Evolutionary conservation across 2,797 vertebrate species (phyloP).

Genomic region (Prionace glauca): DNA sequence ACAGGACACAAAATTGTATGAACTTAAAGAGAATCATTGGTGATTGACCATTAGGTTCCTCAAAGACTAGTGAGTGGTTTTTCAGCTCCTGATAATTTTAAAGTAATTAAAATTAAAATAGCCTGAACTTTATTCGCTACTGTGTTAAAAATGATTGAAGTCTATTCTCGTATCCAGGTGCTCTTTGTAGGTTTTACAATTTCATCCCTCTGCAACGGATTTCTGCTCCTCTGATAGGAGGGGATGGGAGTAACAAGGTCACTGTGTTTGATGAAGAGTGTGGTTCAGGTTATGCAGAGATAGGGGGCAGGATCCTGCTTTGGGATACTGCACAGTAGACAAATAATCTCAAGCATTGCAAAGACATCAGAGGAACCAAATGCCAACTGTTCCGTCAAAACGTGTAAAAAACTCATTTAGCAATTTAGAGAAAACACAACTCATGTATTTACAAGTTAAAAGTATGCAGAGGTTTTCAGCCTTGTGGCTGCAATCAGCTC

Average conservation of each 20-base stretch:
- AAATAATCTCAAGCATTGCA: neutral
- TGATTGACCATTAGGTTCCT: neutral
- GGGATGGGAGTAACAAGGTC: neutral
- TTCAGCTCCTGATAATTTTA: neutral
- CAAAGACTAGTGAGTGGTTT: neutral
- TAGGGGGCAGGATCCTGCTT: neutral
- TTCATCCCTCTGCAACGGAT: neutral
- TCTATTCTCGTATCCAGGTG: neutral
- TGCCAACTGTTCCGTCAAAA: neutral
- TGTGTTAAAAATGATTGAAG: neutral
- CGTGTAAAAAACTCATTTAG: no score
- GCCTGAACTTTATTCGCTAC: neutral
- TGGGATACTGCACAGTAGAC: neutral
- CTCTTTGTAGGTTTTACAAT: neutral
- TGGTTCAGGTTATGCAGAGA: neutral
- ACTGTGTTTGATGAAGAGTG: neutral
- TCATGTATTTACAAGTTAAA: no score
- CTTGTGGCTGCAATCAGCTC: no score
- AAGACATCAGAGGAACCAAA: neutral
- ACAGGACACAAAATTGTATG: neutral
- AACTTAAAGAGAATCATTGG: neutral
- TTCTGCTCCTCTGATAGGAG: neutral
- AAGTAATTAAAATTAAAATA: neutral
- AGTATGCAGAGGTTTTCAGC: no score
- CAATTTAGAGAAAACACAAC: no score